phyloP scores from a whole-genome alignment of 2,797 vertebrate species.

The Gastrophryne carolinensis region DNA sequence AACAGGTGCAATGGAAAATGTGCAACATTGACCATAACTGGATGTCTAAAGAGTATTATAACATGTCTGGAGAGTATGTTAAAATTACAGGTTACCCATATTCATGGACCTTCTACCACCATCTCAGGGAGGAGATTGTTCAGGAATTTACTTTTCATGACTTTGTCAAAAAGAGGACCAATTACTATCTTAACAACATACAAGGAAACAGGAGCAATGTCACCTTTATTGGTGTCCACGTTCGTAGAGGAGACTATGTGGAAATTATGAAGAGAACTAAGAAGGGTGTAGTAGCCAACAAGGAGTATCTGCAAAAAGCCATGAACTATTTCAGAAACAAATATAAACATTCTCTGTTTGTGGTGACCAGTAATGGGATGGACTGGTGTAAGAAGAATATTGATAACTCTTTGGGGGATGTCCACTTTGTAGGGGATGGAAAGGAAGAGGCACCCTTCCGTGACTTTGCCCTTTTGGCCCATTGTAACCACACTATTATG shows the following conservation, averaged over 20 bases:
- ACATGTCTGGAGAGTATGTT: conserved; percentile 17
- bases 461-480: conserved; percentile 57
- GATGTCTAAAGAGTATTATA: conserved; percentile 58
- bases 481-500: conserved; percentile 64
- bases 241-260: conserved; percentile 60
- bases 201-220: background rate
- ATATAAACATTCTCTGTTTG: conserved; percentile 53
- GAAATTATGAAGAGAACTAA: conserved; percentile 54
- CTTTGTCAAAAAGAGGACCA: conserved; percentile 45
- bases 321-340: conserved; percentile 59
- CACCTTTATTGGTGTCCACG: conserved; percentile 60
- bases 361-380: conserved; percentile 62
- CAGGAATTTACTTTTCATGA: conserved; percentile 58
- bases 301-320: conserved; percentile 53
- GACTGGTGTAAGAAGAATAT: conserved; percentile 59
- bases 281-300: conserved; percentile 59
- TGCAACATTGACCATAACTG: conserved; percentile 55
- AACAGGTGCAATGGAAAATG: background rate
- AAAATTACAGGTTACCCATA: conserved; percentile 55
- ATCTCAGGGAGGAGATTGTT: conserved; percentile 55
- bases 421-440: conserved; percentile 57
- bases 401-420: conserved; percentile 48
- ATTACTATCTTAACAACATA: conserved; percentile 13
- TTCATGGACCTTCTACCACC: conserved; percentile 64
- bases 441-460: conserved; percentile 45